Conservation (phyloP, 2,888 invertebrate species). For the Abrostola triplasia region DNA sequence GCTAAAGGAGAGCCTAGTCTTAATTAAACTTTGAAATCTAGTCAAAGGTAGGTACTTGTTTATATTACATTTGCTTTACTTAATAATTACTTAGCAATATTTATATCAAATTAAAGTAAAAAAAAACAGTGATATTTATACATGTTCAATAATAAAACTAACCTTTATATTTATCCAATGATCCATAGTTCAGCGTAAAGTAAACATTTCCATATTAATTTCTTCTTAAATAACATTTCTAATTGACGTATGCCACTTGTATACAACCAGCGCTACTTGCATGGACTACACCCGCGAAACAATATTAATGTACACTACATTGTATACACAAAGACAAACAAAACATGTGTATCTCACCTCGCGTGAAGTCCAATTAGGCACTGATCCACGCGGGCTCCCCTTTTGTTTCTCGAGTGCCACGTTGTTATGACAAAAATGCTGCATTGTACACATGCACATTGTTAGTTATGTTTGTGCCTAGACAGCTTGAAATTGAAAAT, state of each 20-base stretch:
- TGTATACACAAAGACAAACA: constrained; percentile 34
- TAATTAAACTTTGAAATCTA: not conserved
- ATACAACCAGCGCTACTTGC: not conserved
- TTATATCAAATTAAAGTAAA: not conserved
- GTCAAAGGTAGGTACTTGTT: too few species aligned
- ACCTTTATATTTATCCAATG: not conserved
- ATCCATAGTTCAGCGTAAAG: not conserved
- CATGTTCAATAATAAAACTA: not conserved
- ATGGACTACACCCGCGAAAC: constrained; percentile 17
- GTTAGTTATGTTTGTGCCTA: constrained; percentile 46
- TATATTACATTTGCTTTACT: not conserved
- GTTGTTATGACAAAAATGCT: constrained; percentile 59
- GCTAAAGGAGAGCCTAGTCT: not conserved
- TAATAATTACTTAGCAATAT: not conserved
- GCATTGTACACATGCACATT: constrained; percentile 36
- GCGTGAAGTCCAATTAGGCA: constrained; percentile 58
- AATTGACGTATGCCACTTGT: not conserved
- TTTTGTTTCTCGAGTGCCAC: constrained; percentile 51
- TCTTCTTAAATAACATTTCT: not conserved
- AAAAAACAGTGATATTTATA: not conserved
- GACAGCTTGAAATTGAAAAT: constrained; percentile 43
- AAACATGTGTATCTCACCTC: constrained; percentile 31
- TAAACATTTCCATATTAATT: not conserved
- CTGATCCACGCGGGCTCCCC: constrained; percentile 50
- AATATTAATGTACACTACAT: constrained; percentile 44